Conservation (phyloP, 2,797 vertebrate species). For the Columba guinea region DNA sequence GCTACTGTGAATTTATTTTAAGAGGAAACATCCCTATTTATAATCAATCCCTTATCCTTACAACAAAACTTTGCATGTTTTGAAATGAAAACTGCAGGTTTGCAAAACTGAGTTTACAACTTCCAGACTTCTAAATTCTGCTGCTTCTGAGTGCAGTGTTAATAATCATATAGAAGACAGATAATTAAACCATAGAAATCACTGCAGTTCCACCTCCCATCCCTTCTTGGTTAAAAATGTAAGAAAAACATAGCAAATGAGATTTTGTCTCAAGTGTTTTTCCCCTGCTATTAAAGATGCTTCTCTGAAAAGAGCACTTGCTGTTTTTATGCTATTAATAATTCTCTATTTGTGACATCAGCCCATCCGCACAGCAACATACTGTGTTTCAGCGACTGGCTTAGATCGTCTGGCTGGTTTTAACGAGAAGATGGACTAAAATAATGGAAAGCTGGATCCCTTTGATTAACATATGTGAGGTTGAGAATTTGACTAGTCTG, state of each 20-base stretch:
- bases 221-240: neutral
- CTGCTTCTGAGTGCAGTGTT: neutral
- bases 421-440: neutral
- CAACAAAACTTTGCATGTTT: neutral
- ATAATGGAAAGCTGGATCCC: neutral
- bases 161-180: conserved; percentile 24
- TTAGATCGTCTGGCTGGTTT: neutral
- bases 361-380: conserved; percentile 55
- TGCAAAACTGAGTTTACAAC: neutral
- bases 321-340: conserved; percentile 66
- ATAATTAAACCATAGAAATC: neutral
- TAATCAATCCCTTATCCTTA: neutral
- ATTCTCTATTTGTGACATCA: conserved; percentile 50
- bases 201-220: conserved; percentile 28
- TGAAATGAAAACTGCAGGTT: conserved; percentile 17
- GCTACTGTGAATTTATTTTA: neutral
- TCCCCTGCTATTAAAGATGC: conserved; percentile 54
- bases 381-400: neutral
- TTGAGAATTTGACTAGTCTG: neutral
- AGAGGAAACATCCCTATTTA: conserved; percentile 2
- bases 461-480: neutral
- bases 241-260: conserved; percentile 55
- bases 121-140: conserved; percentile 11
- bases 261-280: conserved; percentile 32
- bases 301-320: conserved; percentile 40